Conservation (phyloP, 2,797 vertebrate species). For the Neomorphus geoffroyi region DNA sequence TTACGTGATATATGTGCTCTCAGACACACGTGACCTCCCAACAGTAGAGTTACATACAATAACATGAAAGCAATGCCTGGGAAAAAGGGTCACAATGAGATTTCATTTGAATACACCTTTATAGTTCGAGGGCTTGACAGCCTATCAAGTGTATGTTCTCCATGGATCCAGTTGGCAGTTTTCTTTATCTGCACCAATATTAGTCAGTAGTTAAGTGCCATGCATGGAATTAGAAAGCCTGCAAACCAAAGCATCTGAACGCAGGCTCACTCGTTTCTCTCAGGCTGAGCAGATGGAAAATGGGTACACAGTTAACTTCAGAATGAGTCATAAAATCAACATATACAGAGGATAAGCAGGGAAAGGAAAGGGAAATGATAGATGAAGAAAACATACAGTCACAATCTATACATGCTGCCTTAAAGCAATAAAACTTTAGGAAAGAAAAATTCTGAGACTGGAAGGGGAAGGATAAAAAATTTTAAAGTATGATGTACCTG, state of each 20-base stretch:
- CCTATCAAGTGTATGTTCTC: not conserved
- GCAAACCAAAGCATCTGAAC: not conserved
- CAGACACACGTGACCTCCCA: not conserved
- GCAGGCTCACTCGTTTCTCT: not conserved
- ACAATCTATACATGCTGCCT: not conserved
- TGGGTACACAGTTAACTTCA: not conserved
- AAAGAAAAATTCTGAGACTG: not conserved
- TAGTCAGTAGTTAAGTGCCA: not conserved
- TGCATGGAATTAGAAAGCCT: not conserved
- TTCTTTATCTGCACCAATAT: not conserved
- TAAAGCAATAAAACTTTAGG: not conserved
- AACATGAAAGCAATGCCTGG: not conserved
- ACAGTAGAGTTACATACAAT: not conserved
- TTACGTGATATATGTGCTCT: fast-evolving
- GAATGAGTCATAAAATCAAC: slow-evolving; percentile 32
- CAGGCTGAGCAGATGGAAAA: not conserved
- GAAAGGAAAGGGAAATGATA: not conserved
- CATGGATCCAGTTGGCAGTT: not conserved
- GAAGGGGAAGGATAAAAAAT: not conserved
- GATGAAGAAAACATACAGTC: not conserved
- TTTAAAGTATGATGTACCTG: not conserved
- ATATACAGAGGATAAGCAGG: not conserved
- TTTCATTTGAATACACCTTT: not conserved
- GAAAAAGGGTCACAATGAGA: not conserved
- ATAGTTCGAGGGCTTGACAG: not conserved